Evolutionary conservation across 1,140 invertebrate genomes (phyloP).

Genomic region (Steinernema khuongi): DNA sequence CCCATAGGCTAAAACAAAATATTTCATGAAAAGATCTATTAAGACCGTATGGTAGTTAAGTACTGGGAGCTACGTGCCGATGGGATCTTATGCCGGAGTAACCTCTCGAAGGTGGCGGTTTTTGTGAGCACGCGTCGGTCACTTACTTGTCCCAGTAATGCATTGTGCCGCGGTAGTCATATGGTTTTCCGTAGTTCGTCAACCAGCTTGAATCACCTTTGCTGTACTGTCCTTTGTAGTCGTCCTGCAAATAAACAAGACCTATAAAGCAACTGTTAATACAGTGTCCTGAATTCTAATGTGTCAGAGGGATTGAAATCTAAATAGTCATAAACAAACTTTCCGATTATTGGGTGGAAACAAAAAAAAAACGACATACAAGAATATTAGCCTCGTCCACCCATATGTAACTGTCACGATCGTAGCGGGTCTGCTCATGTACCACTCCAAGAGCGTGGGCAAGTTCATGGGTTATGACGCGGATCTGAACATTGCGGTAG

Average conservation of each 20-base stretch:
- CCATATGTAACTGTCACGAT: background rate
- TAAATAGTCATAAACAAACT: no score
- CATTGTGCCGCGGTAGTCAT: background rate
- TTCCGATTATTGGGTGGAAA: no score
- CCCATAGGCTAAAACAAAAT: background rate
- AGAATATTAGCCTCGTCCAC: background rate
- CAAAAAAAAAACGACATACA: background rate
- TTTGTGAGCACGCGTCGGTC: background rate
- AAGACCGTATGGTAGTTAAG: no score
- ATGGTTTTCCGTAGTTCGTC: background rate
- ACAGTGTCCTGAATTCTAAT: no score
- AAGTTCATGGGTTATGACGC: background rate
- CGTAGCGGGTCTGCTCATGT: background rate
- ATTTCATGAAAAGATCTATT: no score
- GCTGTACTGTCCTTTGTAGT: background rate
- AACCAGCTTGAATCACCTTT: background rate
- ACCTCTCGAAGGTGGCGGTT: no score
- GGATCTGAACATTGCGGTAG: no score
- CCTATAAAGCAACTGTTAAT: no score
- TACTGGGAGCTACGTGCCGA: no score
- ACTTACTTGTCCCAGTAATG: background rate
- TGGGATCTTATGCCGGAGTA: no score
- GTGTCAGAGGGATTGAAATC: no score
- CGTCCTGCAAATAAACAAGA: background rate
- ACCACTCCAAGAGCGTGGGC: background rate